phyloP scores from a whole-genome alignment of 2,888 invertebrate genomes.

The Sisyra terminalis region DNA sequence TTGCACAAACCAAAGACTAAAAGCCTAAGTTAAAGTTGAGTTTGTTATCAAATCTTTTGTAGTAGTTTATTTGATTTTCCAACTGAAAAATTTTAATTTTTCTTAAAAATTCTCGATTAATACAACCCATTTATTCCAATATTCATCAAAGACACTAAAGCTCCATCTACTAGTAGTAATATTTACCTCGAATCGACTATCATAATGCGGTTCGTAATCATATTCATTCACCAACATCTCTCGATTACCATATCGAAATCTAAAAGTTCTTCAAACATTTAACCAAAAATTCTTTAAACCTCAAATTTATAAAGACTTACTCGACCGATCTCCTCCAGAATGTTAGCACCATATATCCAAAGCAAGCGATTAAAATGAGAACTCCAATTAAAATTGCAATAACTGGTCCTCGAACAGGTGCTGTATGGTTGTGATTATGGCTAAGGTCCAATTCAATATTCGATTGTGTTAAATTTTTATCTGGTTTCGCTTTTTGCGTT shows the following conservation, averaged over 20 bases:
- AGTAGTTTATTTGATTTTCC: too few species aligned
- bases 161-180: too few species aligned
- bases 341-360: constrained; percentile 25
- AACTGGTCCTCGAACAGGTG: constrained; percentile 12
- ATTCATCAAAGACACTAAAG: too few species aligned
- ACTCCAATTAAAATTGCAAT: constrained; percentile 17
- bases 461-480: too few species aligned
- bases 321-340: constrained; percentile 28
- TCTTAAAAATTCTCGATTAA: too few species aligned
- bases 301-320: constrained; percentile 19
- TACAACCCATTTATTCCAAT: too few species aligned
- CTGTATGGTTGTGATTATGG: constrained; percentile 1
- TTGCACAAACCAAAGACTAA: too few species aligned
- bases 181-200: constrained; percentile 23
- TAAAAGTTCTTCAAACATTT: constrained; percentile 16
- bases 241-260: constrained; percentile 26
- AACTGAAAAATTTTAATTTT: too few species aligned
- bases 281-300: constrained; percentile 6
- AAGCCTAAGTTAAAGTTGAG: too few species aligned
- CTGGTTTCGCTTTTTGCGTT: too few species aligned
- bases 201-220: constrained; percentile 23
- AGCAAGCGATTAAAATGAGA: constrained; percentile 22
- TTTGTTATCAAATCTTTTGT: too few species aligned
- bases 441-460: not conserved
- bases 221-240: constrained; percentile 29